phyloP scores from a whole-genome alignment of 1,140 invertebrate species.

The Oryctes rhinoceros region DNA sequence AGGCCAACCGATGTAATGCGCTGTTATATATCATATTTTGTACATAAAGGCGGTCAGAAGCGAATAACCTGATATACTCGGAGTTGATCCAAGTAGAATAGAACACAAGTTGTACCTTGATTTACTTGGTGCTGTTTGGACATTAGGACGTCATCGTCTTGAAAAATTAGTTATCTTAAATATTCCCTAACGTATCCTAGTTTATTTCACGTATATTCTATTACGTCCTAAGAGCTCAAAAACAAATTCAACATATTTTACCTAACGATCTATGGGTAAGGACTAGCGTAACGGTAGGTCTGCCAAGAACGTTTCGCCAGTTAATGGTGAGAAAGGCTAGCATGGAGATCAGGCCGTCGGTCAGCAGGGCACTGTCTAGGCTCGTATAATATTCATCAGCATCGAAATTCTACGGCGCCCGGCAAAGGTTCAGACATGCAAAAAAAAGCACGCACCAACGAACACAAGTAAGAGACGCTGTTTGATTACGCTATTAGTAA shows the following conservation, averaged over 20 bases:
- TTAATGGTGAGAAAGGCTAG: conserved; percentile 92
- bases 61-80: too few relatives aligned
- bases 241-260: conserved; percentile 59
- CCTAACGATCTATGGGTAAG: conserved; percentile 82
- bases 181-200: neutral
- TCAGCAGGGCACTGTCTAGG: conserved; percentile 87
- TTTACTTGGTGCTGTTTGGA: too few relatives aligned
- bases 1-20: too few relatives aligned
- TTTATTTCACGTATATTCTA: neutral
- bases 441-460: conserved; percentile 45
- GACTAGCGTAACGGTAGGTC: conserved; percentile 86
- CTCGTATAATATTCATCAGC: conserved; percentile 92
- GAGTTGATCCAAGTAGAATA: too few relatives aligned
- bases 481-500: too few relatives aligned
- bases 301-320: conserved; percentile 90
- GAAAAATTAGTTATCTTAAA: too few relatives aligned
- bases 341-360: conserved; percentile 87
- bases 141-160: too few relatives aligned
- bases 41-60: neutral
- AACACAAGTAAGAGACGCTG: neutral
- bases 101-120: too few relatives aligned
- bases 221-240: neutral
- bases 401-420: conserved; percentile 83
- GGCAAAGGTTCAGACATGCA: conserved; percentile 54
- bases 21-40: neutral